Conservation (phyloP, 37 sponge, comb jelly and placozoan species). For the Chondrosia reniformis region DNA sequence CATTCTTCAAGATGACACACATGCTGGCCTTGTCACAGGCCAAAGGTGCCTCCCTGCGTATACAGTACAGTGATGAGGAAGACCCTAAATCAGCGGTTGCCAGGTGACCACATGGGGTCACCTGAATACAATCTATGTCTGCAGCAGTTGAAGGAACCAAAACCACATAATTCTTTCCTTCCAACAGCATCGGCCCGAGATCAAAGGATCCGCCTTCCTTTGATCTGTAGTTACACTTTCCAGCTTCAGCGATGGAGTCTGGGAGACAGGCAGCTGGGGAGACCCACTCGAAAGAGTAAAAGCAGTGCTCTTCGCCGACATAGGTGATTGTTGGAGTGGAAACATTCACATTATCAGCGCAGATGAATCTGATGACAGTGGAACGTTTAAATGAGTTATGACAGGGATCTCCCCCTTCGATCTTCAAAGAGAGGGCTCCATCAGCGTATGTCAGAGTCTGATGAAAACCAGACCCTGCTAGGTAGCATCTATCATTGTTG, state of each 20-base stretch:
- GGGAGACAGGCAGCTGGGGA: slow-evolving; percentile 49
- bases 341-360: slow-evolving; percentile 24
- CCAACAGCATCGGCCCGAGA: slow-evolving; percentile 43
- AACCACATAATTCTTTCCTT: slow-evolving; percentile 43
- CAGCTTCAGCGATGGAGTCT: background rate
- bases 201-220: slow-evolving; percentile 20
- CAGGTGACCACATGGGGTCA: slow-evolving; percentile 62
- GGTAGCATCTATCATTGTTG: slow-evolving; percentile 9
- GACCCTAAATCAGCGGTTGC: slow-evolving; percentile 19
- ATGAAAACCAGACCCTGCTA: slow-evolving; percentile 30
- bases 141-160: background rate
- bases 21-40: slow-evolving; percentile 49
- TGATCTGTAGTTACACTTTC: slow-evolving; percentile 31
- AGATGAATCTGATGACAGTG: slow-evolving; percentile 60
- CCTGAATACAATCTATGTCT: slow-evolving; percentile 65
- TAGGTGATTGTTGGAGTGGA: background rate
- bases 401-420: slow-evolving; percentile 49
- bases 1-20: slow-evolving; percentile 33
- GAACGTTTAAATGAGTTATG: slow-evolving; percentile 39
- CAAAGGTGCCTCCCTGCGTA: slow-evolving; percentile 21
- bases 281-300: slow-evolving; percentile 72
- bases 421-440: slow-evolving; percentile 41
- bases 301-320: slow-evolving; percentile 43
- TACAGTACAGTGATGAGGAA: no score
- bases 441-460: slow-evolving; percentile 50